These are phyloP conservation scores for Harpalus rubripes DNA, from an alignment of 2,888 invertebrate species.

Conservation along the genomic window DNA sequence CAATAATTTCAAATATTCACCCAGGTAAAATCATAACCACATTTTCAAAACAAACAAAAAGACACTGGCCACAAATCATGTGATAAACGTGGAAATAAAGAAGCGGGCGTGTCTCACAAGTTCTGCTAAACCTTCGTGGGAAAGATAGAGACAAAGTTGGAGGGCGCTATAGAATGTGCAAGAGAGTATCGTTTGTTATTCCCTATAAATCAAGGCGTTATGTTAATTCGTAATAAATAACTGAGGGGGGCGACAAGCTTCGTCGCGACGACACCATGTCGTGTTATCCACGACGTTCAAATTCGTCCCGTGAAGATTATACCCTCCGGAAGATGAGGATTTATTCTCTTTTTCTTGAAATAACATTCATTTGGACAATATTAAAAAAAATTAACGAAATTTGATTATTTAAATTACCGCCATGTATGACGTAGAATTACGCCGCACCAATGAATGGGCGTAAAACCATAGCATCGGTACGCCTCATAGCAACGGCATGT, in stretches of 20 bases:
- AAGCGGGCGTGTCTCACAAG: conserved; percentile 30
- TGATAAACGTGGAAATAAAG: conserved; percentile 38
- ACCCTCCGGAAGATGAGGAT: neutral
- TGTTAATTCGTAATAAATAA: conserved; percentile 64
- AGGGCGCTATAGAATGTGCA: conserved; percentile 13
- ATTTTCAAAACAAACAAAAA: conserved; percentile 45
- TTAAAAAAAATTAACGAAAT: no score
- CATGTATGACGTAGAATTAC: no score
- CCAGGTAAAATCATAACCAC: conserved; percentile 8
- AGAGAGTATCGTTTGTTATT: conserved; percentile 63
- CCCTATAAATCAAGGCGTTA: conserved; percentile 60
- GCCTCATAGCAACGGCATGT: no score
- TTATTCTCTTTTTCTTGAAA: no score
- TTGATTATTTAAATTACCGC: no score
- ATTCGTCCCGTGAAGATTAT: neutral
- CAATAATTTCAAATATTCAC: conserved; percentile 10
- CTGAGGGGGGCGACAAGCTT: conserved; percentile 26
- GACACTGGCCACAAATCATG: conserved; percentile 23
- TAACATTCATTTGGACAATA: no score
- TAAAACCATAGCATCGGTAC: no score
- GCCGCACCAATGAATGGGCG: no score
- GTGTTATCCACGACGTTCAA: neutral
- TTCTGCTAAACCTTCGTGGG: neutral
- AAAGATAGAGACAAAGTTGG: conserved; percentile 8
- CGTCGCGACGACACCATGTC: conserved; percentile 1